phyloP scores from a whole-genome alignment of 2,888 invertebrate genomes.

The Candidula unifasciata region DNA sequence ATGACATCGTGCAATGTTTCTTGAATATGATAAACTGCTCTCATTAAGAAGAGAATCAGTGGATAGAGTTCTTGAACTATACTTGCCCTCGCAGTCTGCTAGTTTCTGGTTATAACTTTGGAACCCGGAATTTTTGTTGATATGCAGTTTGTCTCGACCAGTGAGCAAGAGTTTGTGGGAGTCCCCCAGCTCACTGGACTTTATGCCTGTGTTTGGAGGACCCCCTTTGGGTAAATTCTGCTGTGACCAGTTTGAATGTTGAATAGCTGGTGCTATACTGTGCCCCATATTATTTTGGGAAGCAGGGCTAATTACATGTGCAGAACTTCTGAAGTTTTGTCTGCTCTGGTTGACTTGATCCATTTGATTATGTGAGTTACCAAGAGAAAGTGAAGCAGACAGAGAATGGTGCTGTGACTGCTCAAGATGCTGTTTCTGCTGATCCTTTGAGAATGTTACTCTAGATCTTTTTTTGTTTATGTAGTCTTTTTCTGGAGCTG shows the following conservation, averaged over 20 bases:
- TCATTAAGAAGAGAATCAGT: conserved; percentile 48
- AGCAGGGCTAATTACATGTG: conserved; percentile 6
- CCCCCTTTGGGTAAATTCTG: conserved; percentile 66
- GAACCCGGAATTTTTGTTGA: neutral
- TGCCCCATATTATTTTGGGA: neutral
- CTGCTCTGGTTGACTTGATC: neutral
- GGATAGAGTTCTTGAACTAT: conserved; percentile 48
- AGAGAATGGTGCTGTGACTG: neutral
- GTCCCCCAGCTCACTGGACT: conserved; percentile 42
- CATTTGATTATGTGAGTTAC: neutral
- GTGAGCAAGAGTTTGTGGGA: conserved; percentile 27
- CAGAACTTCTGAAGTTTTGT: conserved; percentile 15
- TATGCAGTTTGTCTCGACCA: conserved; percentile 4
- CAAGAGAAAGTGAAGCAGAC: neutral
- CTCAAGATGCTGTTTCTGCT: conserved; percentile 14
- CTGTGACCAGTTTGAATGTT: conserved; percentile 28
- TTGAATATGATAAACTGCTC: conserved; percentile 13
- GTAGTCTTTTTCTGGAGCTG: neutral
- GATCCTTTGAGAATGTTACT: conserved; percentile 35
- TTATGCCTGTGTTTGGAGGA: conserved; percentile 59
- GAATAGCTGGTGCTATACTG: neutral
- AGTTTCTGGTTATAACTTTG: neutral
- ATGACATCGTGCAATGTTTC: conserved; percentile 50
- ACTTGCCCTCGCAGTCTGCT: conserved; percentile 11
- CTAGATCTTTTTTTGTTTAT: conserved; percentile 2